phyloP scores from a whole-genome alignment of 23 tunicate species.

The Halocynthia roretzi region DNA sequence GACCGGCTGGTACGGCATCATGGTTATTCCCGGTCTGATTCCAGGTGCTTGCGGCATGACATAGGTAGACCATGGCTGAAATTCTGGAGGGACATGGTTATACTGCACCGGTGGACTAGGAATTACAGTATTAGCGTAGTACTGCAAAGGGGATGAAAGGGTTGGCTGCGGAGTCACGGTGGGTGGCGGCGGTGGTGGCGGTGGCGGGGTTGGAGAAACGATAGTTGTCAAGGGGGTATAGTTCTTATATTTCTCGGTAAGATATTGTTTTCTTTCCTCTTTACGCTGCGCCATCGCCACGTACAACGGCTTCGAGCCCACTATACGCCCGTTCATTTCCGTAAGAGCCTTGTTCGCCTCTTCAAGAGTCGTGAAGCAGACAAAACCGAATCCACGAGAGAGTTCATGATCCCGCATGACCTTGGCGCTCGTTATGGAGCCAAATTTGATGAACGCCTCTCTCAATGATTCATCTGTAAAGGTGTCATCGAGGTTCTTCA shows the following conservation, averaged over 20 bases:
- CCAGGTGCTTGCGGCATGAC: neutral
- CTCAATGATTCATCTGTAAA: conserved; percentile 21
- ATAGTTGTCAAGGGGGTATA: no score
- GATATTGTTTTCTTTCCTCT: conserved; percentile 21
- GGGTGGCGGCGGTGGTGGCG: neutral
- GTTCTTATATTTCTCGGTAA: conserved; percentile 11
- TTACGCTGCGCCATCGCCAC: conserved; percentile 24
- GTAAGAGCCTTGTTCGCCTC: conserved; percentile 13
- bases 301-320: conserved; percentile 22
- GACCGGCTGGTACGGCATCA: conserved; percentile 28
- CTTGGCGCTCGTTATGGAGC: conserved; percentile 21
- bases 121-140: neutral
- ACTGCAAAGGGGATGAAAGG: neutral
- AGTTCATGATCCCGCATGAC: conserved; percentile 17
- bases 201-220: neutral
- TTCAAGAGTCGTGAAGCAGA: conserved; percentile 18
- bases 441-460: conserved; percentile 12
- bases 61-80: neutral
- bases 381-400: conserved; percentile 22
- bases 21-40: conserved; percentile 1
- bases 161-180: neutral
- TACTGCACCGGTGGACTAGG: conserved; percentile 8
- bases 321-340: conserved; percentile 24
- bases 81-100: neutral
- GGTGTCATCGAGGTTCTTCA: conserved; percentile 20